Evolutionary conservation across 2,113 vertebrate species (phyloP).

Genomic region (Copsychus sechellarum): DNA sequence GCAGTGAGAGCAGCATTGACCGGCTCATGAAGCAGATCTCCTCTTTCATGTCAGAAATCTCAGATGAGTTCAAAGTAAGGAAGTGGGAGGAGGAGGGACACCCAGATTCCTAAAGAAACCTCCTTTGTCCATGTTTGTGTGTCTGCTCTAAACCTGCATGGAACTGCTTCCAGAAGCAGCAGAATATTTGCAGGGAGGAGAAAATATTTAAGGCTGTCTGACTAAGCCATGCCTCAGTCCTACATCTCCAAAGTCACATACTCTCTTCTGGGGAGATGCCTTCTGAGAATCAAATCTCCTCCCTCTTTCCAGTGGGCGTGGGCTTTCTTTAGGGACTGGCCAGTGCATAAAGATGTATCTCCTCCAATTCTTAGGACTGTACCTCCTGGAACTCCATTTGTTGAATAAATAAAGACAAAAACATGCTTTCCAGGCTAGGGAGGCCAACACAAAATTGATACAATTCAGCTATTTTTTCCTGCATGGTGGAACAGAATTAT

Average conservation of each 20-base stretch:
- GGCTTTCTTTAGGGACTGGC: not conserved
- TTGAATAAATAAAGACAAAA: not conserved
- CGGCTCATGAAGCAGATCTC: constrained; percentile 87
- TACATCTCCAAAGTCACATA: not conserved
- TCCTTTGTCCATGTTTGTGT: not conserved
- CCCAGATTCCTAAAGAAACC: not conserved
- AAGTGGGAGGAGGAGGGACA: not conserved
- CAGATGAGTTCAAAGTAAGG: constrained; percentile 82
- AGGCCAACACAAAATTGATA: not conserved
- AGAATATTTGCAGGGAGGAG: not conserved
- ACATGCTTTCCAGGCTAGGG: not conserved
- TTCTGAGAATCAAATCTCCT: not conserved
- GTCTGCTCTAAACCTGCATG: not conserved
- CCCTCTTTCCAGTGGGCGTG: not conserved
- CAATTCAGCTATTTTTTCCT: not conserved
- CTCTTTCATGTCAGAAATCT: constrained; percentile 86
- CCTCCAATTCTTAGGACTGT: not conserved
- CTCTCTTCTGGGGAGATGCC: not conserved
- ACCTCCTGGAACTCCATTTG: not conserved
- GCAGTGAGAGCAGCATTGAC: constrained; percentile 84
- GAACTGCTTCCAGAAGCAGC: not conserved
- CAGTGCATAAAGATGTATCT: not conserved
- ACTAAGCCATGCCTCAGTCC: not conserved
- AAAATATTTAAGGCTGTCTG: not conserved
- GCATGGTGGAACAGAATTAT: not conserved